Conservation (phyloP, 2,113 vertebrate genomes). For the Rallus limicola region DNA sequence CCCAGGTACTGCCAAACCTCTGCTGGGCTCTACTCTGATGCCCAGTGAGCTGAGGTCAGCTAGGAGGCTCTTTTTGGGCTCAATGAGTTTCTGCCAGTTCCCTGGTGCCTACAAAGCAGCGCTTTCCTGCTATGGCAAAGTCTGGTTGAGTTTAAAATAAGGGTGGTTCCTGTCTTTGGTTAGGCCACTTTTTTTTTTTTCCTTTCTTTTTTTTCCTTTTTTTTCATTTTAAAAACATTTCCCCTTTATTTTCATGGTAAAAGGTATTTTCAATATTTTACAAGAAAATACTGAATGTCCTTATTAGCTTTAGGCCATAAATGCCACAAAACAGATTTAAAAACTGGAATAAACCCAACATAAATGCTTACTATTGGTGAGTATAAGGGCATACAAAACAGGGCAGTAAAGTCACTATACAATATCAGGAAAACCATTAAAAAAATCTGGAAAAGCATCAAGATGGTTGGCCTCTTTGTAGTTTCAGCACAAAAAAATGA, state of each 20-base stretch:
- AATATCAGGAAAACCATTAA: constrained; percentile 85
- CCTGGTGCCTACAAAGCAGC: neutral
- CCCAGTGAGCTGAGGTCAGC: neutral
- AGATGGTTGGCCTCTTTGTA: constrained; percentile 83
- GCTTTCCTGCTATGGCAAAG: neutral
- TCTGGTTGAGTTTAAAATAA: constrained; percentile 1
- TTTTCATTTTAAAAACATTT: constrained; percentile 72
- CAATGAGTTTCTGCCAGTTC: neutral
- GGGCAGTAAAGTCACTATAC: constrained; percentile 80
- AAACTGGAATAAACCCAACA: constrained; percentile 77
- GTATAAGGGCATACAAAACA: constrained; percentile 69
- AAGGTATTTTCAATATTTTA: constrained; percentile 76
- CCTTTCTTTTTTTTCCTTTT: neutral
- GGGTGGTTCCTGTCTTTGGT: constrained; percentile 2
- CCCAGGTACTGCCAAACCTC: neutral
- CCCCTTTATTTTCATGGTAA: constrained; percentile 67
- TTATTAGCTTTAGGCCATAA: constrained; percentile 80
- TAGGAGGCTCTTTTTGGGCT: neutral
- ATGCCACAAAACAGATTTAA: constrained; percentile 81
- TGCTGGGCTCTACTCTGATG: neutral
- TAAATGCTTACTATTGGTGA: constrained; percentile 76
- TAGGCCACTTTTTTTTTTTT: neutral
- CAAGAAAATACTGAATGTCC: constrained; percentile 75
- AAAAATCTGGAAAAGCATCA: constrained; percentile 80
- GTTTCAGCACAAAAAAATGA: constrained; percentile 75